Evolutionary conservation across 1,140 invertebrate species (phyloP).

Genomic region (Drosophila tristis): DNA sequence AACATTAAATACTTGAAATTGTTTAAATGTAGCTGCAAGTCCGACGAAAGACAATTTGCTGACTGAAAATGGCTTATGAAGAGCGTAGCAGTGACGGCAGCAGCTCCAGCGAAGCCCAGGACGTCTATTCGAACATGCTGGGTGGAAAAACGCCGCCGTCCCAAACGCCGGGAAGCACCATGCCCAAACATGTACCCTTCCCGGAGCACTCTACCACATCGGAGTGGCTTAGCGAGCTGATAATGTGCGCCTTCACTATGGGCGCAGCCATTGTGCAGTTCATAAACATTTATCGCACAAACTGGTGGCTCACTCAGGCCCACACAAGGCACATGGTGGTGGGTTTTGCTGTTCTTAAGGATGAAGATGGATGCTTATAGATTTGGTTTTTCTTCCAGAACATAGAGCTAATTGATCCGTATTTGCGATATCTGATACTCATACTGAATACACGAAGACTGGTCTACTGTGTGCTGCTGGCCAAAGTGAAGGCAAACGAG

Average conservation of each 20-base stretch:
- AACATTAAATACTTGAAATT: conserved; percentile 13
- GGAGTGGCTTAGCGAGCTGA: conserved; percentile 93
- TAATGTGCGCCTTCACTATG: conserved; percentile 92
- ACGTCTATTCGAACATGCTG: conserved; percentile 46
- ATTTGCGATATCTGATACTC: conserved; percentile 92
- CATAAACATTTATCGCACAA: conserved; percentile 96
- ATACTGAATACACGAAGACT: conserved; percentile 92
- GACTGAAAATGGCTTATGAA: conserved; percentile 56
- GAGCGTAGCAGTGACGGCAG: conserved; percentile 71
- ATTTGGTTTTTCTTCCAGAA: conserved; percentile 89
- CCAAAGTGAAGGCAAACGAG: conserved; percentile 36
- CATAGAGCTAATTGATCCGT: conserved; percentile 96
- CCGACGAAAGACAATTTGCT: background rate
- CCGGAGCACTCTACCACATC: conserved; percentile 93
- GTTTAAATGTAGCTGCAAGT: conserved; percentile 19
- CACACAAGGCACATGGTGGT: conserved; percentile 95
- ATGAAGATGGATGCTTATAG: background rate
- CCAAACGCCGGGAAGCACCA: conserved; percentile 52
- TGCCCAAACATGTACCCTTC: conserved; percentile 93
- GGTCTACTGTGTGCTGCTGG: conserved; percentile 86
- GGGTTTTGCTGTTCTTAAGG: conserved; percentile 70
- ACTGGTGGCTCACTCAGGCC: conserved; percentile 98
- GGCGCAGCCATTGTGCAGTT: conserved; percentile 93
- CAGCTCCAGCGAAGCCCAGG: conserved; percentile 65
- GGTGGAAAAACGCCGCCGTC: conserved; percentile 34